Evolutionary conservation across 2,797 vertebrate species (phyloP), one percentile per base, ranked within the genome.

Genomic region (Enteromius unitaeniatus): DNA sequence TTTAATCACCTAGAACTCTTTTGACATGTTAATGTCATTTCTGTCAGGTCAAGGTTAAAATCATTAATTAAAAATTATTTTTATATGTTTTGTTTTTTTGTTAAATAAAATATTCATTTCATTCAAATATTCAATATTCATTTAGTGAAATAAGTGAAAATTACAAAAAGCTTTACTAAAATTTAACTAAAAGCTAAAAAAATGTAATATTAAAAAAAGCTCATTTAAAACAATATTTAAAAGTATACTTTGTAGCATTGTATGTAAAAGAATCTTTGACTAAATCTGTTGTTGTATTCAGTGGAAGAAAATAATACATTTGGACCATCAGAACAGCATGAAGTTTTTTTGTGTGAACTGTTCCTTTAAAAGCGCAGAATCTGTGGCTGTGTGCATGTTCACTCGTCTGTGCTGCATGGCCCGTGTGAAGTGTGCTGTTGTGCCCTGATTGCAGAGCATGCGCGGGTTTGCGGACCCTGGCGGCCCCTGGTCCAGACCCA

Each of bases 361-460:
- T 76, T 76, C 73, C 73, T 76, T 75, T 58, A 58, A 55, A 23
- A 26, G 6, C 5, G 0, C 31, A 26, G 14, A 10, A 42, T 76
- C 14, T 42, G 14, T 26, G 51, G 37, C 75, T 64, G 55, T 47
- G 76, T 17, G 60, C 76, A 78, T 65, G 76, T 51, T 47, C 47
- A 34, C 77, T 34, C 13, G 75, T 3, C 40, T 14, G 13, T 80
- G 51, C 45, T 84, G 88, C 86, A 87, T 89, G 88, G 37, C 74
- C 37, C 42, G 67, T 84, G 82, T 84, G 81, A 79, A 83, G 93
- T 95, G 89, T 94, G 92, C 89, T 93, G 84, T 95, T 93, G 88
- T 97, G 94, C 95, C 95, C 91, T 93, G 95, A 96, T 96, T 93
- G 91, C 97, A 99, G 98, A 98, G 97, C 97, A 96, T 97, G 97